Base-by-base conservation (phyloP, 2,113 vertebrate genomes). In the Grammomys surdaster region DNA sequence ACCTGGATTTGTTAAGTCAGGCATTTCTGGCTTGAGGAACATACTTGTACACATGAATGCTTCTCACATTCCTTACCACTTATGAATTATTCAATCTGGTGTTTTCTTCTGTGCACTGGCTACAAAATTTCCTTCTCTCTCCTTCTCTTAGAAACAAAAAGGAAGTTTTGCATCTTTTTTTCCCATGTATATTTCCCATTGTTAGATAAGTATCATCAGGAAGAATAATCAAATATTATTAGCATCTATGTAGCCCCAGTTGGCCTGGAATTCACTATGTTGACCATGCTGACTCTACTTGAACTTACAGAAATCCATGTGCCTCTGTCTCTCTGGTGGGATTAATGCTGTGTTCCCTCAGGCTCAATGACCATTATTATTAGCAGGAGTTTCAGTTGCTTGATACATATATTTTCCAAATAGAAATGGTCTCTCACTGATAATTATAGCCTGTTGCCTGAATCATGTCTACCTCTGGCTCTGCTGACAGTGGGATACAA, bases 71-170 rank as follows among this genome's bases (percentile, higher is more conserved):
- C 96, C 72, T 95, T 69, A 91, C 63, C 8, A 86, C 73, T 82
- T 70, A 60, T 95, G 88, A 89, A 91, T 95, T 88, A 86, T 95
- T 95, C 84, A 89, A 36, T 48, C 58, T 48, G 65, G 0, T 7
- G 56, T 92, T 87, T 58, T 69, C 20, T 58, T 70, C 33, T 63
- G 1, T 56, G 28, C 0, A n/a, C 7, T 75, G 63, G 1, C 2
- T 65, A 43, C 7, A 72, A 28, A 67, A 40, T 89, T 31, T 73
- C 33, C 24, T 91, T 94, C 58, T 95, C 33, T 96, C 31, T 20
- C 8, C 80, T 75, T 80, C 33, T 70, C 12, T 40, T n/a, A 63
- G 33, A 90, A 95, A 92, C 65, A 63, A 82, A 31, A 51, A 56
- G 26, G 91, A 22, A 33, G 0, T 7, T 88, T 69, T 90, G 19